Evolutionary conservation across 2,888 invertebrate genomes (phyloP).

Genomic region (Gandaritis pyraliata): DNA sequence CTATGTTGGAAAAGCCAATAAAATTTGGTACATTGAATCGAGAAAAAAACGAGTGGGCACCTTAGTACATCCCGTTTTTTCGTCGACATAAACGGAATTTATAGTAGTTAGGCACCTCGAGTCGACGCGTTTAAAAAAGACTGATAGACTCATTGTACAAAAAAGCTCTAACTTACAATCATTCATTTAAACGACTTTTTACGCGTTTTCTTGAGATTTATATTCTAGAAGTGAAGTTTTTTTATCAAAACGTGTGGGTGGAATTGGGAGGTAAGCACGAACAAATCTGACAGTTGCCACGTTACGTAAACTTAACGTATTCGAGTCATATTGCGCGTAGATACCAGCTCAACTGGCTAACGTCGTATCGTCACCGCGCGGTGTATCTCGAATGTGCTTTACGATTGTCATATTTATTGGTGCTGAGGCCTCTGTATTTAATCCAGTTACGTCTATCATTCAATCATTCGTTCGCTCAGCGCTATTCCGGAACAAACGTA

Average conservation of each 20-base stretch:
- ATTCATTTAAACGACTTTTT: constrained; percentile 26
- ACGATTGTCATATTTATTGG: no score
- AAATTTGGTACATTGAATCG: not conserved
- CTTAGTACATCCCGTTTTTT: constrained; percentile 12
- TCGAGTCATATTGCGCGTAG: no score
- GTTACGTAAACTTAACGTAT: no score
- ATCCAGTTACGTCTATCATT: constrained; percentile 34
- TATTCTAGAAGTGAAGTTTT: not conserved
- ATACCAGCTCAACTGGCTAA: no score
- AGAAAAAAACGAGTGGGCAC: not conserved
- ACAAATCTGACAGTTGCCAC: no score
- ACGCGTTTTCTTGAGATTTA: constrained; percentile 13
- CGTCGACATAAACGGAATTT: constrained; percentile 29
- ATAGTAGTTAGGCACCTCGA: constrained; percentile 15
- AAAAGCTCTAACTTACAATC: constrained; percentile 14
- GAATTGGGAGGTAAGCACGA: no score
- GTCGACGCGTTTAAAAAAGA: constrained; percentile 12
- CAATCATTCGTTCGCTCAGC: constrained; percentile 38
- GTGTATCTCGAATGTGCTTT: no score
- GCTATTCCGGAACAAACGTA: constrained; percentile 24
- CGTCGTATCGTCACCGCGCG: no score
- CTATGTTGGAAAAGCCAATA: not conserved
- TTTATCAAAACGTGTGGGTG: not conserved
- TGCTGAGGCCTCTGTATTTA: constrained; percentile 13
- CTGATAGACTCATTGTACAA: constrained; percentile 7